phyloP scores from a whole-genome alignment of 2,888 invertebrate species.

The Amphipyra berbera region DNA sequence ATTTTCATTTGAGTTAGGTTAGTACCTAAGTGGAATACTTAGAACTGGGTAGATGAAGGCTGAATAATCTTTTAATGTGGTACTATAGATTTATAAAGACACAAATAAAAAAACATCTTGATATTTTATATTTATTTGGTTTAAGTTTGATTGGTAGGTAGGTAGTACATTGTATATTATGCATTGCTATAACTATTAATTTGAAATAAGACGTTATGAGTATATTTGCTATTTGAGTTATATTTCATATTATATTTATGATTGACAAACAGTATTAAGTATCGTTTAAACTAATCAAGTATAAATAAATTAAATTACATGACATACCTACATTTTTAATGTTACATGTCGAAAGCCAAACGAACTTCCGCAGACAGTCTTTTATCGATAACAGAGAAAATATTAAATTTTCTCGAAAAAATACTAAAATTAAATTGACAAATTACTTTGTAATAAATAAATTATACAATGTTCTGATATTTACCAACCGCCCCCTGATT shows the following conservation, averaged over 20 bases:
- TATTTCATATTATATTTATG: conserved; percentile 29
- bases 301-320: conserved; percentile 14
- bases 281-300: conserved; percentile 30
- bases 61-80: too few relatives aligned
- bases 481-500: conserved; percentile 10
- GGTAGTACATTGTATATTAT: conserved; percentile 18
- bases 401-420: conserved; percentile 23
- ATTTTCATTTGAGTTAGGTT: too few relatives aligned
- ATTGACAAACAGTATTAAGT: conserved; percentile 18
- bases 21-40: too few relatives aligned
- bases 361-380: conserved; percentile 39
- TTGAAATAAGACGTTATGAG: conserved; percentile 9
- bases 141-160: conserved; percentile 39
- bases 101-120: conserved; percentile 31
- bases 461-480: conserved; percentile 27
- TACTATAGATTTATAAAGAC: too few relatives aligned
- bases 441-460: conserved; percentile 43
- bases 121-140: conserved; percentile 56
- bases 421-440: conserved; percentile 30
- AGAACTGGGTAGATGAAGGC: too few relatives aligned
- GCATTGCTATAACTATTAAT: conserved; percentile 33
- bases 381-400: conserved; percentile 19
- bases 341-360: conserved; percentile 13
- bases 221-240: conserved; percentile 33
- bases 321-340: conserved; percentile 11